Conservation (phyloP, 2,113 vertebrate species). For the Zootoca vivipara region DNA sequence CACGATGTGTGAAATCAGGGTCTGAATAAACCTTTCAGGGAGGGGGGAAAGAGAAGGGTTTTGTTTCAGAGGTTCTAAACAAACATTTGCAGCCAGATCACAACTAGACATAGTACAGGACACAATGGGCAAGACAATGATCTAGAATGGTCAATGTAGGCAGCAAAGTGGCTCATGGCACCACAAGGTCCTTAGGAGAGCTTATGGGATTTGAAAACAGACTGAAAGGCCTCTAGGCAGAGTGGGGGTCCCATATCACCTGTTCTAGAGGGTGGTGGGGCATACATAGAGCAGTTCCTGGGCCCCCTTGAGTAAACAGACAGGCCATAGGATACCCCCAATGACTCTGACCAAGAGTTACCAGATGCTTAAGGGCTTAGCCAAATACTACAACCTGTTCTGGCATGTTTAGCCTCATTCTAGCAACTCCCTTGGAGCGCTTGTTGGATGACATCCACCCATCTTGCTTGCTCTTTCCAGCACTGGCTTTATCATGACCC, state of each 20-base stretch:
- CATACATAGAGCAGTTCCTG: background rate
- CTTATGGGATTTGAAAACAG: conserved; percentile 16
- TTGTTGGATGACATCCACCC: accelerated
- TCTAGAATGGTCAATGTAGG: conserved; percentile 23
- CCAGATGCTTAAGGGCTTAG: background rate
- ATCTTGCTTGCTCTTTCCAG: accelerated
- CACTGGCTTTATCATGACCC: background rate
- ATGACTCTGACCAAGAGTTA: conserved; percentile 36
- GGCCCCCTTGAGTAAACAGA: conserved; percentile 16
- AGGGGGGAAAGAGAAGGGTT: conserved; percentile 34
- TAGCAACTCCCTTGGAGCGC: background rate
- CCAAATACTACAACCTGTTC: conserved; percentile 16
- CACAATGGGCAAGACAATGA: conserved; percentile 30
- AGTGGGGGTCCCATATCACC: background rate
- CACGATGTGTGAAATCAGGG: conserved; percentile 1
- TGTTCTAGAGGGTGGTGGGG: background rate
- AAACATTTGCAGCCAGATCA: conserved; percentile 31
- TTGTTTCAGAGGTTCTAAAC: conserved; percentile 13
- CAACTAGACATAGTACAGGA: conserved; percentile 12
- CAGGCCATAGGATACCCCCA: conserved; percentile 20
- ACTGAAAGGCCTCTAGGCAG: conserved; percentile 37
- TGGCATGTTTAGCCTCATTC: conserved; percentile 3
- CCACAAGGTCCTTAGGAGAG: conserved; percentile 9
- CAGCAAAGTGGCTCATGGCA: conserved; percentile 33
- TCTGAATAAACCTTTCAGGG: conserved; percentile 27